Base-by-base conservation (phyloP, 2,113 vertebrate species). In the Tricholaema leucomelas region DNA sequence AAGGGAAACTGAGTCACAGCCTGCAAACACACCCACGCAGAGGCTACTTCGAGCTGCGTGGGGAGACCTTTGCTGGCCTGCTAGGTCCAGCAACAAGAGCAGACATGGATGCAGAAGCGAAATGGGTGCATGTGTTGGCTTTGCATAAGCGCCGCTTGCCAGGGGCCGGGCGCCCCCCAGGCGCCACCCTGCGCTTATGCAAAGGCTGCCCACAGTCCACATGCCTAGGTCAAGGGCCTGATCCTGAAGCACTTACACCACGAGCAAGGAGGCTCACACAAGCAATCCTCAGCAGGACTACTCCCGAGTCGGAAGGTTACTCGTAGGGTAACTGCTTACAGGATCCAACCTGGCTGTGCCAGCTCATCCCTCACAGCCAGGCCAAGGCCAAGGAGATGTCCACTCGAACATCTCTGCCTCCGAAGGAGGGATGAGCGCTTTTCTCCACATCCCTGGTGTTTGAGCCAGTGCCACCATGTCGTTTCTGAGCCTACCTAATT, bases 401-500 rank as follows among this genome's bases (percentile, higher is more conserved):
- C 92, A 50, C 65, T 35, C 90, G 75, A 80, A 92, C 94, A 97
- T 95, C 95, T 81, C 97, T 95, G 96, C 95, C 97, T 96, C 89
- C 31, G 9, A 66, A 66, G 91, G 27, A 48, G 66, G 64, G 73
- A 76, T 59, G 93, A 7, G 91, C 24, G 85, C 69, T 44, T 38
- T n/a, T 15, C 5, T 6, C 42, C 21, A 69, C 90, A 30, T 9
- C 55, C 93, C 70, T 21, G 48, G 89, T 16, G 87, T 25, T 69
- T 27, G 52, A n/a, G 92, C 93, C 93, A 31, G 85, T 77, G 94
- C 96, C 96, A 94, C 96, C 93, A 74, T 91, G 85, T 91, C 95
- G 97, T 93, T 93, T 97, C 98, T 97, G 97, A 97, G 98, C 99
- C 98, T 99, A 99, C 99, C 99, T 98, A 99, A 99, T 98, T 99